Conservation (phyloP, 2,113 vertebrate species). For the Smithornis capensis region DNA sequence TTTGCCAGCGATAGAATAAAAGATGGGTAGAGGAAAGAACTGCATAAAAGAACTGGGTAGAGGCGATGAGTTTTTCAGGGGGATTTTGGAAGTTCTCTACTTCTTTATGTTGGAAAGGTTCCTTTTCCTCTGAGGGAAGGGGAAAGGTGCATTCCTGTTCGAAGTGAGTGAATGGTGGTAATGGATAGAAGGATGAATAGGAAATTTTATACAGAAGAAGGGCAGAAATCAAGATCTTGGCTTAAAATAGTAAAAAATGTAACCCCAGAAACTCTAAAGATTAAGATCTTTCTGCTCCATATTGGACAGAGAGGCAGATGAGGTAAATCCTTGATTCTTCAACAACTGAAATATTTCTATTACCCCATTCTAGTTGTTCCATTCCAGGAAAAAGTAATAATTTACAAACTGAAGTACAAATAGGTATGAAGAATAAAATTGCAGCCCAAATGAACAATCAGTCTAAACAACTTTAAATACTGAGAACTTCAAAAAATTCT, state of each 20-base stretch:
- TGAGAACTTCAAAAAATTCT: conserved; percentile 3
- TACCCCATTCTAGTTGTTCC: neutral
- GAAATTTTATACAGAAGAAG: neutral
- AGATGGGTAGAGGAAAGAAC: no score
- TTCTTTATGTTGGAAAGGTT: neutral
- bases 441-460: neutral
- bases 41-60: neutral
- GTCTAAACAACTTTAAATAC: neutral
- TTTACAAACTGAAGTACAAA: neutral
- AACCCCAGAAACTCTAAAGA: neutral
- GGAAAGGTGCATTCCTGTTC: neutral
- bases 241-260: neutral
- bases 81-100: neutral
- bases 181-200: neutral
- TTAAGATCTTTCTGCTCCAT: neutral
- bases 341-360: neutral
- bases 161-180: neutral
- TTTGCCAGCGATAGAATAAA: neutral
- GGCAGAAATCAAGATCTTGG: neutral
- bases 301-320: neutral
- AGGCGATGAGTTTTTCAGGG: neutral
- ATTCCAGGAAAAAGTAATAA: neutral
- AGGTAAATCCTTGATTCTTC: neutral
- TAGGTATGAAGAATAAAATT: neutral
- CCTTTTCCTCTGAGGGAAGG: neutral